Evolutionary conservation across 2,888 invertebrate genomes (phyloP).

Genomic region (Crossocerus cetratus): DNA sequence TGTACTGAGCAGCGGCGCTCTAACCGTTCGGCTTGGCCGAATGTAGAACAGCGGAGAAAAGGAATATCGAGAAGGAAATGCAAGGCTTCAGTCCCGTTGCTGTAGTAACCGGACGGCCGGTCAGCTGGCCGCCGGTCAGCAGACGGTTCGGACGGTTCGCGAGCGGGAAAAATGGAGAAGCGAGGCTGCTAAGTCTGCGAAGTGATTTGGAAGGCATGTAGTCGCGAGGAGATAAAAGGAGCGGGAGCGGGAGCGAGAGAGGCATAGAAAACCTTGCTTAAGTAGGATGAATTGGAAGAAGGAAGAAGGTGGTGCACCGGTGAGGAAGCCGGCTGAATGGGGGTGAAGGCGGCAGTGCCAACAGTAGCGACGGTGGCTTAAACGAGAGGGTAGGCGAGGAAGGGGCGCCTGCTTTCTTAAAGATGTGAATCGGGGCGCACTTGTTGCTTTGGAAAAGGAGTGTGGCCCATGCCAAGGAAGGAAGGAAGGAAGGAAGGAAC

Average conservation of each 20-base stretch:
- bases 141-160: neutral
- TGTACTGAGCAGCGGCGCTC: neutral
- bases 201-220: constrained; percentile 53
- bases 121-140: neutral
- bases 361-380: constrained; percentile 43
- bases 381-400: constrained; percentile 40
- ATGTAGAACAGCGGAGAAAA: no score
- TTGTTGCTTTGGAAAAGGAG: constrained; percentile 69
- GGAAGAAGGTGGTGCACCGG: neutral
- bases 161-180: neutral
- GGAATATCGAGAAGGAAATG: neutral
- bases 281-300: constrained; percentile 25
- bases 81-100: neutral
- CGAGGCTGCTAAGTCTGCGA: constrained; percentile 15
- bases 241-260: constrained; percentile 1
- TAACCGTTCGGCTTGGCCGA: no score
- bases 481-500: constrained; percentile 53
- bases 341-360: constrained; percentile 30
- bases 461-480: constrained; percentile 44
- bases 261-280: constrained; percentile 18
- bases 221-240: neutral
- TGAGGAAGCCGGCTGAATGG: neutral
- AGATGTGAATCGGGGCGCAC: constrained; percentile 72
- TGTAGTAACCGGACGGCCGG: neutral
- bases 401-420: constrained; percentile 66